Conservation (phyloP, 2,113 vertebrate species). For the Tragelaphus strepsiceros region DNA sequence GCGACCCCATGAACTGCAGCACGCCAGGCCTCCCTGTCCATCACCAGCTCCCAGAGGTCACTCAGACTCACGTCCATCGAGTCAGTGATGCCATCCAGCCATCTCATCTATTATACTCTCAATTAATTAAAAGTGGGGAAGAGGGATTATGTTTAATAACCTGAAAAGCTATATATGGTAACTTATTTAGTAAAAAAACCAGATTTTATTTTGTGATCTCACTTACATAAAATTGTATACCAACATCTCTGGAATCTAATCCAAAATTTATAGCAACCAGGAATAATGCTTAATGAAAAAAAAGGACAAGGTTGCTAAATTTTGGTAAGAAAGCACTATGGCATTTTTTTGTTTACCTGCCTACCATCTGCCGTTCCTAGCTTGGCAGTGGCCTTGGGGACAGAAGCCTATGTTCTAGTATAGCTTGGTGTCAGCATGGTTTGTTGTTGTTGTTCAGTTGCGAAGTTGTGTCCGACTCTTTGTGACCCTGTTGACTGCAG, state of each 20-base stretch:
- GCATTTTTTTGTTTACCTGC: neutral
- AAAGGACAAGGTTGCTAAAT: neutral
- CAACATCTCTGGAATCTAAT: neutral
- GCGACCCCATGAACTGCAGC: no score
- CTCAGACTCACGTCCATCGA: no score
- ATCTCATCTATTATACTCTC: neutral
- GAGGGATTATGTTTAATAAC: neutral
- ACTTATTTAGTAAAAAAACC: neutral
- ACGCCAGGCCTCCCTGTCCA: no score
- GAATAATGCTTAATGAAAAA: neutral
- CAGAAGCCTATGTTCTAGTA: neutral
- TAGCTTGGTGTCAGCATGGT: neutral
- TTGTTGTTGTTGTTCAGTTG: neutral
- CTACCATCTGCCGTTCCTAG: neutral
- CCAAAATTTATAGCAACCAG: neutral
- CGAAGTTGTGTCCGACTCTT: neutral
- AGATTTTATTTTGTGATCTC: neutral
- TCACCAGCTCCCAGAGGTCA: no score
- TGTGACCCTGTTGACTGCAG: neutral
- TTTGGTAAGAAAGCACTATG: neutral
- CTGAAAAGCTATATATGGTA: neutral
- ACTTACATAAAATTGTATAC: neutral
- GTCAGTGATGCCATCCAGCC: no score
- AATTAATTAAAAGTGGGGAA: neutral
- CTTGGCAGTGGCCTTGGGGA: neutral